Evolutionary conservation across 2,113 vertebrate genomes (phyloP).

Genomic region (Spheniscus mendiculus): DNA sequence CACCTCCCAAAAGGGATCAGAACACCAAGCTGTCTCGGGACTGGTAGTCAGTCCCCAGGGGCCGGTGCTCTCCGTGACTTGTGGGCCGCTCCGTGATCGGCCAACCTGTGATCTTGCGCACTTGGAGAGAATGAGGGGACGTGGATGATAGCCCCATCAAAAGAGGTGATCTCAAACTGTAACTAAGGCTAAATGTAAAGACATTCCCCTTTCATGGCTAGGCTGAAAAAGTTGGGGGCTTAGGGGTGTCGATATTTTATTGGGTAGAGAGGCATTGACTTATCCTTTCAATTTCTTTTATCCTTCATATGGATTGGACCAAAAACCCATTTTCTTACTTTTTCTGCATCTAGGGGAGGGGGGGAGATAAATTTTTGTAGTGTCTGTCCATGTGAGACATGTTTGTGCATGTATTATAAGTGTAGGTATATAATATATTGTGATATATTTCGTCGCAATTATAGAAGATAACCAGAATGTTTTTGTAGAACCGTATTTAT

Average conservation of each 20-base stretch:
- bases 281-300: constrained; percentile 33
- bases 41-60: constrained; percentile 77
- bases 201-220: constrained; percentile 25
- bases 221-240: neutral
- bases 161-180: constrained; percentile 46
- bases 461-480: constrained; percentile 75
- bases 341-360: constrained; percentile 60
- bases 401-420: constrained; percentile 78
- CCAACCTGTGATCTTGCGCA: neutral
- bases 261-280: constrained; percentile 19
- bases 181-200: constrained; percentile 42
- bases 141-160: neutral
- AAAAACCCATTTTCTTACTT: constrained; percentile 65
- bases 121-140: neutral
- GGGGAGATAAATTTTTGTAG: constrained; percentile 55
- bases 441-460: constrained; percentile 67
- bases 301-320: constrained; percentile 72
- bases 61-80: neutral
- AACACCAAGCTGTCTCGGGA: constrained; percentile 93
- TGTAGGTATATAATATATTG: constrained; percentile 73
- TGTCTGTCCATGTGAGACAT: constrained; percentile 74
- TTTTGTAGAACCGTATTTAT: constrained; percentile 70
- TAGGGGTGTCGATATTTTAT: neutral
- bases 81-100: neutral
- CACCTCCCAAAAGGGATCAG: constrained; percentile 94